A percentile compares a stretch with the other conserved stretches of the same genome.
Evolutionary conservation across 2,888 invertebrate species (phyloP).

Genomic region (Pollenia angustigena): DNA sequence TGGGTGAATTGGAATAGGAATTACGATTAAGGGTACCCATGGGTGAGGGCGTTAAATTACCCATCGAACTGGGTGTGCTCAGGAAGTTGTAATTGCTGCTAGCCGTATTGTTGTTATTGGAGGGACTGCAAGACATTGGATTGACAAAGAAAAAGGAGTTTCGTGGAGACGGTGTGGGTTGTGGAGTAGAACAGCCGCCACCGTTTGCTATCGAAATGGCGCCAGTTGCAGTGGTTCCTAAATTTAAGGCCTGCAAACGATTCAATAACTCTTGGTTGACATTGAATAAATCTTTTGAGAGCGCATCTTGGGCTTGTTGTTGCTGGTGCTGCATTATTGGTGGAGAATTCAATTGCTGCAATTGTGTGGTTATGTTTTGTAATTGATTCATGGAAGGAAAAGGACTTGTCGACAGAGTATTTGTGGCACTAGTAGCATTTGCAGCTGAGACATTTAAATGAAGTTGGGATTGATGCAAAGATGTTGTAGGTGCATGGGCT

Average conservation of each 20-base stretch:
- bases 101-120: constrained; percentile 78
- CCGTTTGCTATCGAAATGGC: constrained; percentile 74
- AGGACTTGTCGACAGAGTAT: constrained; percentile 76
- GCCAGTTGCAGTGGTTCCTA: constrained; percentile 77
- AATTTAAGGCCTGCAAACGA: constrained; percentile 83
- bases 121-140: constrained; percentile 83
- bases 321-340: constrained; percentile 74
- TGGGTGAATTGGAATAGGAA: constrained; percentile 82
- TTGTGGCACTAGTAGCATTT: constrained; percentile 76
- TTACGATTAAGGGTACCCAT: constrained; percentile 82
- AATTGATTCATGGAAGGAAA: constrained; percentile 82
- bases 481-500: constrained; percentile 71
- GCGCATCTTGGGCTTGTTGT: constrained; percentile 80
- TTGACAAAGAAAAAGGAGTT: constrained; percentile 84
- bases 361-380: constrained; percentile 82
- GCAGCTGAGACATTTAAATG: constrained; percentile 78
- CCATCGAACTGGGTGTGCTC: constrained; percentile 77
- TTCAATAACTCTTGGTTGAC: constrained; percentile 84
- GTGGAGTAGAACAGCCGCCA: constrained; percentile 73
- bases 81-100: constrained; percentile 81
- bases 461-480: constrained; percentile 77
- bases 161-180: constrained; percentile 81
- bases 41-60: constrained; percentile 82
- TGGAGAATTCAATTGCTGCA: constrained; percentile 79
- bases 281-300: constrained; percentile 84